Percentiles rank a stretch among this genome's conserved stretches.
These are phyloP conservation scores for Thunnus albacares DNA, from an alignment of 2,797 vertebrate genomes.

Conservation along the genomic window DNA sequence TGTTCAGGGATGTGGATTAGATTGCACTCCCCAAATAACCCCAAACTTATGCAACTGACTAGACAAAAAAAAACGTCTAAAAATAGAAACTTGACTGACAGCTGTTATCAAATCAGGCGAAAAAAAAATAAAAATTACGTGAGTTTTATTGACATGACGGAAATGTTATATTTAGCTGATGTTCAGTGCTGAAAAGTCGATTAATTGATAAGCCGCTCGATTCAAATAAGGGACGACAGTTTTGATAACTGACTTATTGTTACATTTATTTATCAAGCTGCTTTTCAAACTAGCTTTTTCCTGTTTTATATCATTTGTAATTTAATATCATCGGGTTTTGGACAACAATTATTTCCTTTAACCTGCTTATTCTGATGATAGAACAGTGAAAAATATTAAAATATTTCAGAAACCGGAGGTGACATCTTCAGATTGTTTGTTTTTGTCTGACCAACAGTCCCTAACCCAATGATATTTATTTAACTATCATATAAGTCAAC, in stretches of 20 bases:
- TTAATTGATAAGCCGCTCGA: background rate
- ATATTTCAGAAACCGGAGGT: no score
- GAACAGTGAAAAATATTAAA: no score
- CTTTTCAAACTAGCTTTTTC: background rate
- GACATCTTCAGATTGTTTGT: background rate
- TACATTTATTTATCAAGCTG: background rate
- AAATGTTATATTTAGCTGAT: background rate
- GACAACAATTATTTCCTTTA: background rate
- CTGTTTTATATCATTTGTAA: background rate
- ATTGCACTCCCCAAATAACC: conserved; percentile 36
- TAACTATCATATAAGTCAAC: no score
- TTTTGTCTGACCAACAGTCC: no score
- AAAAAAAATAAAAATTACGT: no score
- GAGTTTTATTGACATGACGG: background rate
- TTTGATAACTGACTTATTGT: background rate
- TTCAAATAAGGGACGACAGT: background rate
- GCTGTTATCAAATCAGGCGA: background rate
- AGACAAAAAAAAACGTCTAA: conserved; percentile 30
- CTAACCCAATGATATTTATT: no score
- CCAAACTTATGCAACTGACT: conserved; percentile 51
- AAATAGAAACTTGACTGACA: conserved; percentile 46
- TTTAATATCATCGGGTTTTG: background rate
- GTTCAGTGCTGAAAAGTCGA: background rate
- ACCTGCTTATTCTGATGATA: no score
- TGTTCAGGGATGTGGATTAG: conserved; percentile 34